Percentiles rank a stretch among this genome's conserved stretches.
Conservation (phyloP, 2,113 vertebrate species). For the Elanus axillaris region DNA sequence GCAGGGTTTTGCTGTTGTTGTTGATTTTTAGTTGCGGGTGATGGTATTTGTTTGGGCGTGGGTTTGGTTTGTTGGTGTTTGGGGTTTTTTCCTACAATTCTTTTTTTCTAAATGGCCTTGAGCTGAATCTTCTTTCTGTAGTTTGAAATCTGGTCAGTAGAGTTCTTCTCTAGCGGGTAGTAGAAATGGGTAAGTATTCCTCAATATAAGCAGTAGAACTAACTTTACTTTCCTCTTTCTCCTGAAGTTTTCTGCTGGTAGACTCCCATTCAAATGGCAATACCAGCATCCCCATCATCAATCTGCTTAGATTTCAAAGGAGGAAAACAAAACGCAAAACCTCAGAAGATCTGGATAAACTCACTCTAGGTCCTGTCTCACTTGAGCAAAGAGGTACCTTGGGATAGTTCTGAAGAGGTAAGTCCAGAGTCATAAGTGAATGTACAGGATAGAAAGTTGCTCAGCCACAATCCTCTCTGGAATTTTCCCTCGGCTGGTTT, state of each 20-base stretch:
- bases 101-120: neutral
- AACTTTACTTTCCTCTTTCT: neutral
- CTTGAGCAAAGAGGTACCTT: neutral
- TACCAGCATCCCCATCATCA: neutral
- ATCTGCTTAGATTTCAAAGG: neutral
- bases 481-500: neutral
- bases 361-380: neutral
- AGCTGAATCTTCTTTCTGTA: neutral
- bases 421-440: neutral
- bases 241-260: neutral
- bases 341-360: neutral
- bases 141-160: neutral
- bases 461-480: neutral
- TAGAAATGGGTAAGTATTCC: neutral
- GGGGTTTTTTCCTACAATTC: fast-evolving
- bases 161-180: neutral
- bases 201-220: neutral
- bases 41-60: neutral
- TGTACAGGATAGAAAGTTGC: neutral
- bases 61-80: no score
- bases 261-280: neutral
- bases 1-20: neutral
- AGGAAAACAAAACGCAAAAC: neutral
- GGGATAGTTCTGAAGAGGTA: neutral
- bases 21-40: neutral